Evolutionary conservation across 2,797 vertebrate species (phyloP).

Genomic region (Schizopygopsis malacanthus): DNA sequence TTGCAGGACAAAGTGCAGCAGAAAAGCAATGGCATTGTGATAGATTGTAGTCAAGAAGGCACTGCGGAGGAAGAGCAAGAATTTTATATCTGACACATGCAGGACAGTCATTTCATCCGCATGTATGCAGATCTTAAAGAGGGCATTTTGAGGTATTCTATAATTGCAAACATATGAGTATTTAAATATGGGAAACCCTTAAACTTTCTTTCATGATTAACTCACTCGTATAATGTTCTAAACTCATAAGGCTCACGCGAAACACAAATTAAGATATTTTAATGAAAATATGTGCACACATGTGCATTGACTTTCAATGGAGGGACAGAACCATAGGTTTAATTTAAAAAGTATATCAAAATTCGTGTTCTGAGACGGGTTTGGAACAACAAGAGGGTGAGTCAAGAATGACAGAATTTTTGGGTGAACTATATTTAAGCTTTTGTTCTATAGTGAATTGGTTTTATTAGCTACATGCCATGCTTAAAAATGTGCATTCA

Average conservation of each 20-base stretch:
- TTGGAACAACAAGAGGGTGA: not conserved
- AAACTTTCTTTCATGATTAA: not conserved
- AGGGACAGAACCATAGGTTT: not conserved
- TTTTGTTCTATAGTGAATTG: not conserved
- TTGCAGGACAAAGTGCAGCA: not conserved
- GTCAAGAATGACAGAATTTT: not conserved
- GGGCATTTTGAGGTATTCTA: not conserved
- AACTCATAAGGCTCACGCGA: not conserved
- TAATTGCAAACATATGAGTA: too few relatives aligned
- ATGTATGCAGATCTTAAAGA: not conserved
- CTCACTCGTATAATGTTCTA: not conserved
- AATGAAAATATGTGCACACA: not conserved
- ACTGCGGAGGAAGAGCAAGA: conserved; percentile 78
- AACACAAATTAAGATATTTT: not conserved
- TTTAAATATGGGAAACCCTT: not conserved
- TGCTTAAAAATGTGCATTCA: conserved; percentile 3
- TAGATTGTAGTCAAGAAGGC: conserved; percentile 33
- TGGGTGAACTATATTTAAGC: not conserved
- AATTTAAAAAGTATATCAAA: not conserved
- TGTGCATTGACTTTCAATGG: not conserved
- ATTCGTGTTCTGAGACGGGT: not conserved
- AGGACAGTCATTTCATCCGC: not conserved
- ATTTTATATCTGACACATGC: conserved; percentile 85
- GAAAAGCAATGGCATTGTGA: conserved; percentile 31
- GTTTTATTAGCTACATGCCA: not conserved